phyloP scores from a whole-genome alignment of 2,888 invertebrate genomes.

The Sphaerophoria rueppellii region DNA sequence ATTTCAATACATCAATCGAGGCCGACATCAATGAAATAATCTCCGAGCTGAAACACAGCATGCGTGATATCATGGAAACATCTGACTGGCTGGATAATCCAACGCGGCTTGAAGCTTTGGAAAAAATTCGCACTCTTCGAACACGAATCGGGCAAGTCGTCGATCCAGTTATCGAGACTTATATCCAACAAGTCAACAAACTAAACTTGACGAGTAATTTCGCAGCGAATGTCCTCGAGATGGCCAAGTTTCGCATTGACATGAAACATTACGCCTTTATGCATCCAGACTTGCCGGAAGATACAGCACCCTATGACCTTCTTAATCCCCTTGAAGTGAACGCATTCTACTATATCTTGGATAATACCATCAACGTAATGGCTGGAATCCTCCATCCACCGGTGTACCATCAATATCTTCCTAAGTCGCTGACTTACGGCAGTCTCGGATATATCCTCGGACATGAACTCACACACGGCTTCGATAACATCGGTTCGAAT shows the following conservation, averaged over 20 bases:
- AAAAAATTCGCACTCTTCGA: slow-evolving; percentile 76
- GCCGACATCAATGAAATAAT: slow-evolving; percentile 76
- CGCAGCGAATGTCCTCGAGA: slow-evolving; percentile 75
- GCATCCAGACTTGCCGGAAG: slow-evolving; percentile 68
- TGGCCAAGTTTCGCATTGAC: slow-evolving; percentile 74
- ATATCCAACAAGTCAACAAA: slow-evolving; percentile 76
- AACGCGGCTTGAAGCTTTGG: slow-evolving; percentile 77
- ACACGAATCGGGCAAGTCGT: slow-evolving; percentile 76
- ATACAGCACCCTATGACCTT: slow-evolving; percentile 76
- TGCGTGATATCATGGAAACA: slow-evolving; percentile 74
- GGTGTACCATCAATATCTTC: slow-evolving; percentile 77
- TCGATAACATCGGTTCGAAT: slow-evolving; percentile 77
- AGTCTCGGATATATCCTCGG: slow-evolving; percentile 79
- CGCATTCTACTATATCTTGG: slow-evolving; percentile 79
- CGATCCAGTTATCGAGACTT: slow-evolving; percentile 74
- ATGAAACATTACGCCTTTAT: slow-evolving; percentile 76
- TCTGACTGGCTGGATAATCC: slow-evolving; percentile 79
- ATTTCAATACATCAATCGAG: slow-evolving; percentile 75
- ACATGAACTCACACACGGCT: slow-evolving; percentile 80
- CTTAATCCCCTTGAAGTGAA: slow-evolving; percentile 78
- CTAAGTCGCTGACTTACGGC: slow-evolving; percentile 78
- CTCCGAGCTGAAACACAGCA: slow-evolving; percentile 76
- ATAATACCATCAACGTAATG: slow-evolving; percentile 80
- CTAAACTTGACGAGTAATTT: slow-evolving; percentile 75
- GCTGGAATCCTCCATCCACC: slow-evolving; percentile 79